Base-by-base conservation (phyloP, 1,140 invertebrate species). In the Armadillidium nasatum region DNA sequence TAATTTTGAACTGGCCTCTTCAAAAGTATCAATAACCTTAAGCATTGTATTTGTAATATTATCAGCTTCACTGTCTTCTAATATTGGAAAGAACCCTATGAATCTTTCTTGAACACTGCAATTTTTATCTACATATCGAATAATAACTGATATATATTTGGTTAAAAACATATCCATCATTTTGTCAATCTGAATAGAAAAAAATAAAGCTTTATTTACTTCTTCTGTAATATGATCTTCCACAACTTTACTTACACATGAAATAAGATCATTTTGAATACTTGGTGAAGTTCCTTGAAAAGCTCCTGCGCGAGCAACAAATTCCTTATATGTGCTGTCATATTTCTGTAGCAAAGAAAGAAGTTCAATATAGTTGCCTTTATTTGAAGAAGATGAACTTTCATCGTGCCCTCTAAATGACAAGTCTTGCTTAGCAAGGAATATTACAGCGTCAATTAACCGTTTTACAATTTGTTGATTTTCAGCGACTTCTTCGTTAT, bases 231-330 rank as follows among this genome's bases (percentile, higher is more conserved):
- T 60, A 19, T 60, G 50, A 15, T 60, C 50, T 4, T 4, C 2
- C 11, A 60, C 50, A 60, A 60, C 50, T 7, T 60, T 60, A 19
- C 50, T 60, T 7, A 60, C 50, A 19, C 50, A 60, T 7, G 50
- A 60, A 60, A 60, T 60, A 60, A 60, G 50, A 60, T 60, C 50
- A 60, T 60, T 60, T 7, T 60, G 50, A 60, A 60, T 60, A 15
- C 11, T 60, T 19, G 50, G 19, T 60, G 7, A 60, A 60, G 50
- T 60, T 13, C 50, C 50, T 60, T 60, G 50, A 19, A 60, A 60
- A 60, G 50, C 11, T 60, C 50, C 50, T 60, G 50, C 1, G 19
- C 19, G 50, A 4, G 0, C 11, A 13, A 60, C 7, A 60, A 15
- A 60, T 15, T 60, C 50, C 19, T 60, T 60, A 60, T 15, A 60